A percentile compares a stretch with the other conserved stretches of the same genome.
Conservation (phyloP, 2,888 invertebrate species). For the Sinentomon sp. region DNA sequence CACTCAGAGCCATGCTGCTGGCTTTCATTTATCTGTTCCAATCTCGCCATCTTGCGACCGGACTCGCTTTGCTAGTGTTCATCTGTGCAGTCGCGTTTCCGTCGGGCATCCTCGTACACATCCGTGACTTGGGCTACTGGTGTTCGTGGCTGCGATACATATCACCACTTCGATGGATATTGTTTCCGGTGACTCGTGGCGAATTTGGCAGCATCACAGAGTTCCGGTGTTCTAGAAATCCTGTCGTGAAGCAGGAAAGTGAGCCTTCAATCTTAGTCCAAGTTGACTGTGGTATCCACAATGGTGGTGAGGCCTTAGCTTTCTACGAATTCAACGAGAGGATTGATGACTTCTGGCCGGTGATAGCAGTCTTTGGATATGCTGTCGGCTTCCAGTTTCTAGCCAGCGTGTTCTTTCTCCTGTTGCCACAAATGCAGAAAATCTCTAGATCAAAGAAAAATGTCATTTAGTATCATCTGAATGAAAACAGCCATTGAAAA, state of each 20-base stretch:
- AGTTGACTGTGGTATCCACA: slow-evolving; percentile 13
- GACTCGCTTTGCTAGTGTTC: slow-evolving; percentile 31
- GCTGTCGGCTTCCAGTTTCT: too few species aligned
- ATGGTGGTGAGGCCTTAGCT: slow-evolving; percentile 11
- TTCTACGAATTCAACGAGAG: slow-evolving; percentile 13
- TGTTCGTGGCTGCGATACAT: slow-evolving; percentile 35
- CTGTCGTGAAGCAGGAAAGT: slow-evolving; percentile 63
- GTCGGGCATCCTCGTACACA: slow-evolving; percentile 39
- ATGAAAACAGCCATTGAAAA: too few species aligned
- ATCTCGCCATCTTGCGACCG: slow-evolving; percentile 29
- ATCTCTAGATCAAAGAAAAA: too few species aligned
- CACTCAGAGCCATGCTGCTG: slow-evolving; percentile 22
- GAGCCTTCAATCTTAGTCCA: too few species aligned
- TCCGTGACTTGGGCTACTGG: slow-evolving; percentile 34
- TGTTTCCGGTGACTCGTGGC: slow-evolving; percentile 33
- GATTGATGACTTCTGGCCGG: slow-evolving; percentile 7
- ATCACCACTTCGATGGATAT: slow-evolving; percentile 42
- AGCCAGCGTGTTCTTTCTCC: too few species aligned
- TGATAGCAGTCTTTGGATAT: too few species aligned
- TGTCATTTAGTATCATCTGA: too few species aligned
- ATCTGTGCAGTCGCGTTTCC: slow-evolving; percentile 31
- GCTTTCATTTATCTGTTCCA: slow-evolving; percentile 37
- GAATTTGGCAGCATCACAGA: slow-evolving; percentile 27
- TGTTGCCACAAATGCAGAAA: too few species aligned
- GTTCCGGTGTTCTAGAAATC: slow-evolving; percentile 21